These are phyloP conservation scores for Scaptomyza reducta DNA, from an alignment of 2,888 invertebrate species.

Conservation along the genomic window DNA sequence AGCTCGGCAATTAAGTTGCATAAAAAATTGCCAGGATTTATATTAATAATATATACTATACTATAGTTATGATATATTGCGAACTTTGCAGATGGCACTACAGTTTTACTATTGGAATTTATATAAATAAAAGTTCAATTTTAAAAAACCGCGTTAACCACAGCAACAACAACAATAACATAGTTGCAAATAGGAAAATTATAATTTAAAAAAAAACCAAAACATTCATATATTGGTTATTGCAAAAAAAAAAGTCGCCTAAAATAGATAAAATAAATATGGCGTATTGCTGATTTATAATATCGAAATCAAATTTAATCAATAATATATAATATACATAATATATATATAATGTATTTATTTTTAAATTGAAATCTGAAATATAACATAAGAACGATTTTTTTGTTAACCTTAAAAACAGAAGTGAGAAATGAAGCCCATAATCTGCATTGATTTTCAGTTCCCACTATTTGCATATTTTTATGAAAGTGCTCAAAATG, in stretches of 20 bases:
- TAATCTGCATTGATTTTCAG: not conserved
- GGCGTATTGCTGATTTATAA: conserved; percentile 21
- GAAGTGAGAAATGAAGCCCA: not conserved
- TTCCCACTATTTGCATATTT: too few species aligned
- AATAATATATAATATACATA: too few species aligned
- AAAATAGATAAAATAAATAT: conserved; percentile 13
- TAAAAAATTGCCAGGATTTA: conserved; percentile 17
- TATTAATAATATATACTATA: conserved; percentile 26
- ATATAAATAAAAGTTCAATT: conserved; percentile 4
- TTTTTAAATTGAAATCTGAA: conserved; percentile 18
- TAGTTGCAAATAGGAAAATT: conserved; percentile 27
- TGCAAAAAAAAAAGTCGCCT: conserved; percentile 34
- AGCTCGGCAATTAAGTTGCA: conserved; percentile 56
- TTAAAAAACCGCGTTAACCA: conserved; percentile 20
- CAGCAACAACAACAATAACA: conserved; percentile 7
- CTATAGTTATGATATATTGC: conserved; percentile 15
- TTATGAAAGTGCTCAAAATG: too few species aligned
- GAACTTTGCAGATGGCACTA: conserved; percentile 27
- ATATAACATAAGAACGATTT: not conserved
- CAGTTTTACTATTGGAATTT: conserved; percentile 21
- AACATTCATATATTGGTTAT: conserved; percentile 10
- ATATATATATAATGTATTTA: conserved; percentile 5
- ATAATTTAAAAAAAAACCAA: not conserved
- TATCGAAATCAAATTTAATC: conserved; percentile 27
- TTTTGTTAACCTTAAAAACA: not conserved